Evolutionary conservation across 2,888 invertebrate species (phyloP).

Genomic region (Ceramica pisi): DNA sequence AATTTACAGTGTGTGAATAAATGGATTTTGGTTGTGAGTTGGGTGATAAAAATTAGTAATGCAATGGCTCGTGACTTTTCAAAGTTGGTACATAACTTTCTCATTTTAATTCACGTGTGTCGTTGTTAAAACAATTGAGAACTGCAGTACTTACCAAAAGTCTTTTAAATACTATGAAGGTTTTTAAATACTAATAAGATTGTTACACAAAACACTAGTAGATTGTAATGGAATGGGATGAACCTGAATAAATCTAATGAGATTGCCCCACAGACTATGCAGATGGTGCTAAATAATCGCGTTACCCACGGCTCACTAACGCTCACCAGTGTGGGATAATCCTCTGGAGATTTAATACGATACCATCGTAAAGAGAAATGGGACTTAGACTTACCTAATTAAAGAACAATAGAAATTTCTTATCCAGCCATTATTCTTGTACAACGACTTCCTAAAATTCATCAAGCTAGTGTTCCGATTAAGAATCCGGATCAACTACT

Average conservation of each 20-base stretch:
- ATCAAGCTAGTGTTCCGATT: slow-evolving; percentile 32
- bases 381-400: slow-evolving; percentile 26
- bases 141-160: not conserved
- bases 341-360: slow-evolving; percentile 41
- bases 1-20: slow-evolving; percentile 51
- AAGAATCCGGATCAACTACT: slow-evolving; percentile 31
- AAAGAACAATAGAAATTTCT: slow-evolving; percentile 32
- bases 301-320: slow-evolving; percentile 18
- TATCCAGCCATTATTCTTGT: slow-evolving; percentile 15
- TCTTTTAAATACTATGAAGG: not conserved
- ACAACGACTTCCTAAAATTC: slow-evolving; percentile 28
- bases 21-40: slow-evolving; percentile 41
- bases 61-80: not conserved
- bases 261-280: slow-evolving; percentile 4
- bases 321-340: slow-evolving; percentile 29
- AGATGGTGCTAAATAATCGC: slow-evolving; percentile 46
- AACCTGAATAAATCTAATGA: slow-evolving; percentile 15
- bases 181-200: not conserved
- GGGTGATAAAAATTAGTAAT: slow-evolving; percentile 41
- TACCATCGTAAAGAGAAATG: slow-evolving; percentile 18
- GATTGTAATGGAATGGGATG: not conserved
- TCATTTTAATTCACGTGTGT: slow-evolving; percentile 15
- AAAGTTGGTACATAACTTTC: not conserved
- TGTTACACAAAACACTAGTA: not conserved
- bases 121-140: not conserved